Conservation (phyloP, 2,797 vertebrate genomes). For the Lates japonicus region DNA sequence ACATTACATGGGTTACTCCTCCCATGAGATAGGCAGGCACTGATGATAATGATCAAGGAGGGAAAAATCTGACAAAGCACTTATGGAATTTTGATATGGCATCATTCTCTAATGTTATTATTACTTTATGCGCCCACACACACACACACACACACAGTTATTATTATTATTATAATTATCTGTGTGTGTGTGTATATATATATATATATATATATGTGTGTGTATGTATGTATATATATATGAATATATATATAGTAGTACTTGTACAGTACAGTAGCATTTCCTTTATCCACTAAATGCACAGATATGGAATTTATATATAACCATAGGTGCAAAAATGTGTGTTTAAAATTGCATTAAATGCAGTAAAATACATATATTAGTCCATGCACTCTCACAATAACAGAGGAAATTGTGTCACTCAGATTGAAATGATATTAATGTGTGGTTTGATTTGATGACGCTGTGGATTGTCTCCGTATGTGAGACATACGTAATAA, state of each 20-base stretch:
- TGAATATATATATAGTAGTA: background rate
- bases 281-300: background rate
- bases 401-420: slow-evolving; percentile 35
- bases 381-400: slow-evolving; percentile 1
- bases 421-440: slow-evolving; percentile 35
- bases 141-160: background rate
- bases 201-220: background rate
- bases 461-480: slow-evolving; percentile 51
- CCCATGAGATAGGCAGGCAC: slow-evolving; percentile 16
- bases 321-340: background rate
- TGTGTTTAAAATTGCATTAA: background rate
- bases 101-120: background rate
- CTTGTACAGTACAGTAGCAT: background rate
- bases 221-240: background rate
- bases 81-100: slow-evolving; percentile 30
- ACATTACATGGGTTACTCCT: slow-evolving; percentile 28
- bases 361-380: background rate
- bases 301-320: background rate
- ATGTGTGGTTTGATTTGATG: slow-evolving; percentile 55
- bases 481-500: slow-evolving; percentile 41
- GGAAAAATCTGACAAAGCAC: slow-evolving; percentile 1
- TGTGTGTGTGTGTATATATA: no score
- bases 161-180: no score
- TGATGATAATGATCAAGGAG: background rate
- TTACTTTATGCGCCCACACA: background rate